Evolutionary conservation across 1,140 invertebrate species (phyloP).

Genomic region (Aphis gossypii): DNA sequence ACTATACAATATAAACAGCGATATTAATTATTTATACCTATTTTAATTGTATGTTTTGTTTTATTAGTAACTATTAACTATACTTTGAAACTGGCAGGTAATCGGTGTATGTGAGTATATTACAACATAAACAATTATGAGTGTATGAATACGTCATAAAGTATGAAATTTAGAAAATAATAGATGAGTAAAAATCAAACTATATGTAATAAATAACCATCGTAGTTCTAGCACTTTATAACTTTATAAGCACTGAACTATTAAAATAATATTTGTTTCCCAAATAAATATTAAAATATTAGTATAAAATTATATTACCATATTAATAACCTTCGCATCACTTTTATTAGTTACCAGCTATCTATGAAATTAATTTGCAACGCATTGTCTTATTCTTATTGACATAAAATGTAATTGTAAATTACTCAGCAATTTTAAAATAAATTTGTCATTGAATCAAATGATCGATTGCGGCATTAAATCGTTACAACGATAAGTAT

Average conservation of each 20-base stretch:
- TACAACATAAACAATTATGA: no score
- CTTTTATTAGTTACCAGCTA: neutral
- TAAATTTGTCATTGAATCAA: conserved; percentile 1
- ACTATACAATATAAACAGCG: no score
- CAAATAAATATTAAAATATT: neutral
- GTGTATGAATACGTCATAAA: no score
- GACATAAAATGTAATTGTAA: neutral
- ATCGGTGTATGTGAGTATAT: no score
- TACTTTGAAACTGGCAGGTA: no score
- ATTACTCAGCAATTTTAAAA: neutral
- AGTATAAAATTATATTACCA: neutral
- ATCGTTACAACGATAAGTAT: neutral
- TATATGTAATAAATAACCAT: neutral
- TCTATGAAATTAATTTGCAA: neutral
- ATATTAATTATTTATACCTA: no score
- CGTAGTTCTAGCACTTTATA: no score
- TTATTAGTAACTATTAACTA: no score
- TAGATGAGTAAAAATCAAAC: neutral
- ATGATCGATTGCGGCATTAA: neutral
- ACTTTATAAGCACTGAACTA: no score
- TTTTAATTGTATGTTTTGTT: no score
- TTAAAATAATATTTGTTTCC: neutral
- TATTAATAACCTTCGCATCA: neutral
- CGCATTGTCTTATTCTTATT: neutral
- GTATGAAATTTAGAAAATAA: no score